A percentile compares a stretch with the other conserved stretches of the same genome.
phyloP scores from a whole-genome alignment of 2,113 vertebrate species.

The Saimiri boliviensis region DNA sequence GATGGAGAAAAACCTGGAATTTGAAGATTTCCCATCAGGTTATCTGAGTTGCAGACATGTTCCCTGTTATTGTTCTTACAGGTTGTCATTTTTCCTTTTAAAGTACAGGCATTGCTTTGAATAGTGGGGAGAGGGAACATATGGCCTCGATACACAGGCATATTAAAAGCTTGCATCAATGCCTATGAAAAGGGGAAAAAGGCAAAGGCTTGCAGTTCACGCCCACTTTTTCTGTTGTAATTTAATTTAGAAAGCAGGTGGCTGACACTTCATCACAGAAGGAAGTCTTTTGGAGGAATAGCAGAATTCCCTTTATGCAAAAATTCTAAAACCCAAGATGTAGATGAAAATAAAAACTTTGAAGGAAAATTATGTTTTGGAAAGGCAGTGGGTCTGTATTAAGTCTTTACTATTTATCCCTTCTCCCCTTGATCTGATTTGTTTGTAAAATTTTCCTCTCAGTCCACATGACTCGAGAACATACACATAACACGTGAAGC shows the following conservation, averaged over 20 bases:
- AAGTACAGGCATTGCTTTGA: neutral
- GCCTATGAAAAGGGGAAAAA: too few species aligned
- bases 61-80: neutral
- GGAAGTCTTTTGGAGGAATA: conserved; percentile 1
- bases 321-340: neutral
- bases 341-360: conserved; percentile 47
- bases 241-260: conserved; percentile 67
- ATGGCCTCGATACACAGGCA: conserved; percentile 5
- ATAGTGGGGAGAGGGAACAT: conserved; percentile 50
- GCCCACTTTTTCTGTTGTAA: neutral
- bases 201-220: conserved; percentile 1
- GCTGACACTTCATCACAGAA: conserved; percentile 29
- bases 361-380: conserved; percentile 33
- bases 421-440: neutral
- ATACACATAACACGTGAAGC: neutral
- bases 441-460: neutral
- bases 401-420: neutral
- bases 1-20: conserved; percentile 41
- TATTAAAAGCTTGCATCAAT: neutral
- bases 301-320: neutral
- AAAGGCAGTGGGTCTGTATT: conserved; percentile 21
- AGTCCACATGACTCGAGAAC: neutral
- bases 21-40: conserved; percentile 37
- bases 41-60: conserved; percentile 55
- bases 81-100: conserved; percentile 46